Evolutionary conservation across 2,888 invertebrate species (phyloP), one percentile per base, ranked within the genome.

Genomic region (Macrosiphum euphorbiae): DNA sequence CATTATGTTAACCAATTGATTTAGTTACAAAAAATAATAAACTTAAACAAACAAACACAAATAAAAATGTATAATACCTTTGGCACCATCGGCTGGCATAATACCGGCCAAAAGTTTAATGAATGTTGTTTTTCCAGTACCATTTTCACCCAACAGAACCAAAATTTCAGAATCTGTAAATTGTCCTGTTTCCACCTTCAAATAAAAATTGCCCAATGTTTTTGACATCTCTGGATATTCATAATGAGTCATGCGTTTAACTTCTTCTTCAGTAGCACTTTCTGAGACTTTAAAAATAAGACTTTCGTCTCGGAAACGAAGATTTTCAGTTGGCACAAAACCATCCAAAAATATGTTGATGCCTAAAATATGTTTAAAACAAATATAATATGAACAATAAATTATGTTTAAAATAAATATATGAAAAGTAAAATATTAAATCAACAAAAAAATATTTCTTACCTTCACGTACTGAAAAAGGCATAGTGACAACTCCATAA

Each of bases 261-360:
- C 94, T 94, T 99, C 99, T 96, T 99, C 99, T 96, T 99, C 99
- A 28, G 97, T 98, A 8, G 99, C 99, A 94, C 99, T 99, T 96
- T 99, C 99, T 0, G 99, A 98, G 1, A 99, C 99, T 96, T 99
- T 99, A 96, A 99, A 99, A 28, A 99, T 98, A 90, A 99, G 96
- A 2, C 99, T 99, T 96, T 98, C 98, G 95, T 99, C 99, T 94
- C 99, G 97, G 97, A 99, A 99, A 95, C 99, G 97, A 96, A 99
- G 97, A 96, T 99, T 99, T 96, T 99, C 99, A 35, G 99, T 99
- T 44, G 99, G 99, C 47, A 99, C 99, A 96, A 99, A 99, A 90
- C 99, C 99, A 96, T 99, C 99, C 95, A 99, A 97, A 96, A 99
- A 99, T 95, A 99, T 99, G 96, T 99, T 99, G 95, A 99, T 99